Evolutionary conservation across 1,140 invertebrate genomes (phyloP).

Genomic region (Neodiprion lecontei): DNA sequence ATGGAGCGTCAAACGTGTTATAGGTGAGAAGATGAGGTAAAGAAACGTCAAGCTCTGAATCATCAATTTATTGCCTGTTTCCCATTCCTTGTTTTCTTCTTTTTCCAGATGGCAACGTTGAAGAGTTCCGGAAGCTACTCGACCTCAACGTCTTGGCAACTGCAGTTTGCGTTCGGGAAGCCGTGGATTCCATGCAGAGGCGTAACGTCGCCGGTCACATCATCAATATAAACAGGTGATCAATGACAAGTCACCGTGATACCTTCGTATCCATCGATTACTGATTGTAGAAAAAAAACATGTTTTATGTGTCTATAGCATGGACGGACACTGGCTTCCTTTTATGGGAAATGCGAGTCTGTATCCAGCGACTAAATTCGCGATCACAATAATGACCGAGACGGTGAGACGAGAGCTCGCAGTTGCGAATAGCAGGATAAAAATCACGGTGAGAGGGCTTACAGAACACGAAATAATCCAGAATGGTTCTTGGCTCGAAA

Average conservation of each 20-base stretch:
- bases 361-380: conserved; percentile 63
- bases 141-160: conserved; percentile 75
- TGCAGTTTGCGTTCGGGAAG: conserved; percentile 71
- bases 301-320: conserved; percentile 17
- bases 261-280: no score
- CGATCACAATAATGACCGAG: conserved; percentile 60
- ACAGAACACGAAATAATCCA: no score
- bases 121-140: conserved; percentile 63
- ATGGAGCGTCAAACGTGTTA: conserved; percentile 42
- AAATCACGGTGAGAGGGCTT: conserved; percentile 46
- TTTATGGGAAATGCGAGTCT: conserved; percentile 24
- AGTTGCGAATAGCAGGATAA: conserved; percentile 34
- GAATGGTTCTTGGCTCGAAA: no score
- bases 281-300: no score
- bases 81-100: conserved; percentile 23
- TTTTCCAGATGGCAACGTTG: conserved; percentile 50
- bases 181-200: conserved; percentile 71
- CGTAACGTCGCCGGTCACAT: conserved; percentile 71
- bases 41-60: no score
- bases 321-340: conserved; percentile 32
- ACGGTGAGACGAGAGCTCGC: conserved; percentile 59
- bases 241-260: neutral
- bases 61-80: no score
- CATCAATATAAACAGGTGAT: conserved; percentile 72
- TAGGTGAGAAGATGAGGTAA: conserved; percentile 37